Evolutionary conservation across 2,888 invertebrate genomes (phyloP).

Genomic region (Scaptodrosophila latifasciaeformis): DNA sequence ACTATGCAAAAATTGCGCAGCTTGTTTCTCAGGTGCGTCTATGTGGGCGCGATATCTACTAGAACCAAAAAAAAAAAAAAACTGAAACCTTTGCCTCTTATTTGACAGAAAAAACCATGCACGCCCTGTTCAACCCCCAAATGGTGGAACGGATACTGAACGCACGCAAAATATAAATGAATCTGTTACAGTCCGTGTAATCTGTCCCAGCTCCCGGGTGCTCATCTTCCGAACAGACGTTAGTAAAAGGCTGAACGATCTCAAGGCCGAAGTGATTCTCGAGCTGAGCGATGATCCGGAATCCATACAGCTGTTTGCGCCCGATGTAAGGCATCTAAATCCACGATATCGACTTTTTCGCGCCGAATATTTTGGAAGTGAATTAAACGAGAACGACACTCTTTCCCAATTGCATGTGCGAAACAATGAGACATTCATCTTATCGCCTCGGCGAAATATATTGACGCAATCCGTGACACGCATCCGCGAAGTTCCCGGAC

Average conservation of each 20-base stretch:
- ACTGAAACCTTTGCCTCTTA: neutral
- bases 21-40: slow-evolving; percentile 67
- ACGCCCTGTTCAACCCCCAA: slow-evolving; percentile 17
- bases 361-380: slow-evolving; percentile 64
- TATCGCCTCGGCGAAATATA: slow-evolving; percentile 62
- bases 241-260: slow-evolving; percentile 63
- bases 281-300: slow-evolving; percentile 71
- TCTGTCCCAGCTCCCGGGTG: slow-evolving; percentile 71
- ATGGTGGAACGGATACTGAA: slow-evolving; percentile 26
- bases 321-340: slow-evolving; percentile 67
- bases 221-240: slow-evolving; percentile 63
- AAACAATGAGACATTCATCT: slow-evolving; percentile 69
- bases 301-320: slow-evolving; percentile 69
- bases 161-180: slow-evolving; percentile 37
- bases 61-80: too few species aligned
- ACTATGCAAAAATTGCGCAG: slow-evolving; percentile 72
- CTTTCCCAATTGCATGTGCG: slow-evolving; percentile 60
- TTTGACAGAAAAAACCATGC: slow-evolving; percentile 49
- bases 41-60: too few species aligned
- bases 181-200: slow-evolving; percentile 66
- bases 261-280: slow-evolving; percentile 71
- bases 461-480: slow-evolving; percentile 60
- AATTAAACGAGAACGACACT: slow-evolving; percentile 63
- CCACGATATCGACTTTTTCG: slow-evolving; percentile 70
- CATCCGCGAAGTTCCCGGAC: slow-evolving; percentile 74